Percentiles rank a stretch among this genome's conserved stretches.
Evolutionary conservation across 1,140 invertebrate genomes (phyloP).

Genomic region (Sitodiplosis mosellana): DNA sequence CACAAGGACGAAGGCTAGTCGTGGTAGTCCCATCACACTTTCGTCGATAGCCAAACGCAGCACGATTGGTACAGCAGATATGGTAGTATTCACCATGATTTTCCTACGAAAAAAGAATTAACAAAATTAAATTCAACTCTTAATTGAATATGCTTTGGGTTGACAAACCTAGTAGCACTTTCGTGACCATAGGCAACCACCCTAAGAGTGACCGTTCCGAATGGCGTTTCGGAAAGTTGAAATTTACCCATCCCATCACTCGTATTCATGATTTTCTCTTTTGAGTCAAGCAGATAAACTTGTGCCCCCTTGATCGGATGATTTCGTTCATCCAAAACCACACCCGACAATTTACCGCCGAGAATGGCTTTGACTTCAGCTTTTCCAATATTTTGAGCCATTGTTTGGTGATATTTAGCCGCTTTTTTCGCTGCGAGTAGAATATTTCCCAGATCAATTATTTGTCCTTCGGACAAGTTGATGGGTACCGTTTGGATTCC

Average conservation of each 20-base stretch:
- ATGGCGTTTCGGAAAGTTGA: constrained; percentile 27
- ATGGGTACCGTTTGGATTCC: constrained; percentile 25
- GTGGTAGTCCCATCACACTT: constrained; percentile 47
- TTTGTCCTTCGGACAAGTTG: constrained; percentile 17
- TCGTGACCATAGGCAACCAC: constrained; percentile 35
- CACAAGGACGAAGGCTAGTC: constrained; percentile 50
- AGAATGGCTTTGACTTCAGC: neutral
- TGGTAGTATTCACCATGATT: no score
- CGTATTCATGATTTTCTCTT: constrained; percentile 19
- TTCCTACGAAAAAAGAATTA: no score
- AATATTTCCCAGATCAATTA: constrained; percentile 3
- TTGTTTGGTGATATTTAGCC: neutral
- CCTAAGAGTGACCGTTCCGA: constrained; percentile 34
- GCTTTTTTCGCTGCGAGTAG: neutral
- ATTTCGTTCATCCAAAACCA: constrained; percentile 32
- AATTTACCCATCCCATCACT: constrained; percentile 37
- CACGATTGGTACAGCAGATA: constrained; percentile 37
- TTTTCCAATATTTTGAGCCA: neutral
- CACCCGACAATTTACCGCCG: constrained; percentile 25
- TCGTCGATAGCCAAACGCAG: constrained; percentile 46
- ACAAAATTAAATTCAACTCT: neutral
- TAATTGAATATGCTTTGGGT: neutral
- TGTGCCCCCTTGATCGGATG: constrained; percentile 36
- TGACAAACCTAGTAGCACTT: constrained; percentile 27
- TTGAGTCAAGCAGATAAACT: constrained; percentile 24